These are phyloP conservation scores for Hydrozoanthus gracilis DNA, from an alignment of 92 coral and sea anemone species.

Conservation along the genomic window DNA sequence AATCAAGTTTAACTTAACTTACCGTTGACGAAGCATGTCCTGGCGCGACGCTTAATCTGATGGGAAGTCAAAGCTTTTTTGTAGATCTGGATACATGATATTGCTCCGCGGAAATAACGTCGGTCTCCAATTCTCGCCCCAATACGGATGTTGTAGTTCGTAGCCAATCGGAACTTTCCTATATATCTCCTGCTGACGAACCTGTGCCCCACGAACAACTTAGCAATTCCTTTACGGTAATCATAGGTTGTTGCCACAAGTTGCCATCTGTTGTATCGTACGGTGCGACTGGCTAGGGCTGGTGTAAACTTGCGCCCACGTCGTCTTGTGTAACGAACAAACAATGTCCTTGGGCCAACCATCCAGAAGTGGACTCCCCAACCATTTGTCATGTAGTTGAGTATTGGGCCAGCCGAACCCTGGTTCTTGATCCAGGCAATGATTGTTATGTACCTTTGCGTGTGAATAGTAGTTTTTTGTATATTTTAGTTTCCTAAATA, in stretches of 20 bases:
- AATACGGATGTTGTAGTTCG: conserved; percentile 4
- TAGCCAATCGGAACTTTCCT: conserved; percentile 28
- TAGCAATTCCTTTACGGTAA: conserved; percentile 14
- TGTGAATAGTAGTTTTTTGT: background rate
- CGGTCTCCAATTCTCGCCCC: conserved; percentile 9
- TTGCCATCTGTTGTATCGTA: conserved; percentile 29
- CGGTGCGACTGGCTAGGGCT: conserved; percentile 27
- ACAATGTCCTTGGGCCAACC: conserved; percentile 61
- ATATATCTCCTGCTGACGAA: background rate
- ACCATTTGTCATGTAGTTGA: conserved; percentile 72
- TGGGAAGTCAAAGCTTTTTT: conserved; percentile 20
- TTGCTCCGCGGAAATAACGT: conserved; percentile 31
- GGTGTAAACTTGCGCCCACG: conserved; percentile 27
- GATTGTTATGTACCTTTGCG: conserved; percentile 65
- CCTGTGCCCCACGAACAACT: conserved; percentile 26
- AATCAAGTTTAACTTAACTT: conserved; percentile 14
- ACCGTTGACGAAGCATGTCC: conserved; percentile 33
- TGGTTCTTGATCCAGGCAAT: conserved; percentile 76
- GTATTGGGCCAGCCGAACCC: conserved; percentile 72
- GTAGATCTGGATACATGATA: conserved; percentile 33
- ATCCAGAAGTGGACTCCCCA: conserved; percentile 85
- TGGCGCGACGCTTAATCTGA: conserved; percentile 31
- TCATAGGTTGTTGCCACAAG: conserved; percentile 32
- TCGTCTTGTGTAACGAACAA: conserved; percentile 70
- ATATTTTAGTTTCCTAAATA: too few relatives aligned